A percentile compares a stretch with the other conserved stretches of the same genome.
These are phyloP conservation scores for Choristoneura rosaceana DNA, from an alignment of 2,888 invertebrate genomes.

Conservation along the genomic window DNA sequence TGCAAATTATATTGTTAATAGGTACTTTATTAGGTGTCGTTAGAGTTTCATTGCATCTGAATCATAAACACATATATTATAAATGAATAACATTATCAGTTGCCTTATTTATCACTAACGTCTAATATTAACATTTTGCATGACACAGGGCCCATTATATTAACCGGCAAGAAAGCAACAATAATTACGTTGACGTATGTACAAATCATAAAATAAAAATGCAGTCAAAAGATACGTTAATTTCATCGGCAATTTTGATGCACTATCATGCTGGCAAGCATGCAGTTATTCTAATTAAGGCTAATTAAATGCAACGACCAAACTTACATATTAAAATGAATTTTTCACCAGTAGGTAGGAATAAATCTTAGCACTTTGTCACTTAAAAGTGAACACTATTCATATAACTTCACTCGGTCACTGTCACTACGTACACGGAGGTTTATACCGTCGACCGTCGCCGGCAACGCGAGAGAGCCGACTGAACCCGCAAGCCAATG, in stretches of 20 bases:
- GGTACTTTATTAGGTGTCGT: not conserved
- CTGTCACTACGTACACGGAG: conserved; percentile 38
- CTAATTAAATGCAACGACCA: not conserved
- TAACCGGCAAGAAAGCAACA: not conserved
- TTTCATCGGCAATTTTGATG: not conserved
- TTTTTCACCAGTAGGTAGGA: conserved; percentile 1
- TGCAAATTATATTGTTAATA: not conserved
- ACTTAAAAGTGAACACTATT: conserved; percentile 45
- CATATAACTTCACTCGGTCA: conserved; percentile 44
- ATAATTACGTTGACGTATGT: not conserved
- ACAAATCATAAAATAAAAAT: no score
- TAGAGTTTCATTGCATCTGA: not conserved
- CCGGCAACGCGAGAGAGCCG: conserved; percentile 65
- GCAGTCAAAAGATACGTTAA: no score
- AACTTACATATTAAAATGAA: conserved; percentile 10
- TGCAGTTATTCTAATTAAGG: conserved; percentile 11
- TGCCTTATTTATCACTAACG: not conserved
- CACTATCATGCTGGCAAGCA: not conserved
- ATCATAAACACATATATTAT: no score
- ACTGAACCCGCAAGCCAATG: conserved; percentile 54
- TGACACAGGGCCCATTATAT: no score
- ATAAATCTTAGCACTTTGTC: conserved; percentile 44
- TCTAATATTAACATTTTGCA: no score
- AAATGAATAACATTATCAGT: not conserved
- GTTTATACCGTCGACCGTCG: conserved; percentile 52